Base-by-base conservation (phyloP, 2,888 invertebrate genomes). In the Lathronympha strigana region DNA sequence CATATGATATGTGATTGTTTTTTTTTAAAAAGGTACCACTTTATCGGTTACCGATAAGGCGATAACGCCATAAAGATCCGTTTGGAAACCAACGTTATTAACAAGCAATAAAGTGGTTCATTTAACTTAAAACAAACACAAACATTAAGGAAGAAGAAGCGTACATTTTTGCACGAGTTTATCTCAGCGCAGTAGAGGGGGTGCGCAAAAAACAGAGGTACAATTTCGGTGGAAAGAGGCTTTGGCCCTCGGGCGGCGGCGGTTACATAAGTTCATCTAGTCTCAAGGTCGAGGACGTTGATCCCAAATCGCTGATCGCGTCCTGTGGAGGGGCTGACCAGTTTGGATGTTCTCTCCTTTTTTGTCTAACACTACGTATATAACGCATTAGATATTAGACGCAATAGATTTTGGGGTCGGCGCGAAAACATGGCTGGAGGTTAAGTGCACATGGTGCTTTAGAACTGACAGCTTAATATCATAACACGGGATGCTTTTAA, bases 251-350 rank as follows among this genome's bases (percentile, higher is more conserved):
- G 75, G 81, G 83, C 82, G 80, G 80, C 83, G 88, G 80, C 83
- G 88, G 90, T 91, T 90, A 89, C 86, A 82, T 91, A 90, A 90
- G 90, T 90, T 90, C 91, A 90, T 89, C 92, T 92, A 92, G 87
- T 81, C 84, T 86, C 92, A 92, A 92, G 92, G 92, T 85, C 90
- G 90, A 82, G 92, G 90, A 86, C 92, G 83, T 90, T 92, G 92
- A 88, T 90, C 92, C 91, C 91, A 87, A 89, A 88, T 86, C 86
- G 88, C 88, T 87, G 90, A 87, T 86, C 87, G 86, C 86, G 87
- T 90, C 90, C 90, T 87, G 78, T 83, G 83, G 82, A 76, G 83
- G 81, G 82, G 84, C 80, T 78, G 82, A 82, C 81, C 83, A 87
- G 84, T 88, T 90, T 88, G 81, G 88, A 82, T 83, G 83, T 79